Evolutionary conservation across 2,113 vertebrate genomes (phyloP), one percentile per base, ranked within the genome.

Genomic region (Eleginops maclovinus): DNA sequence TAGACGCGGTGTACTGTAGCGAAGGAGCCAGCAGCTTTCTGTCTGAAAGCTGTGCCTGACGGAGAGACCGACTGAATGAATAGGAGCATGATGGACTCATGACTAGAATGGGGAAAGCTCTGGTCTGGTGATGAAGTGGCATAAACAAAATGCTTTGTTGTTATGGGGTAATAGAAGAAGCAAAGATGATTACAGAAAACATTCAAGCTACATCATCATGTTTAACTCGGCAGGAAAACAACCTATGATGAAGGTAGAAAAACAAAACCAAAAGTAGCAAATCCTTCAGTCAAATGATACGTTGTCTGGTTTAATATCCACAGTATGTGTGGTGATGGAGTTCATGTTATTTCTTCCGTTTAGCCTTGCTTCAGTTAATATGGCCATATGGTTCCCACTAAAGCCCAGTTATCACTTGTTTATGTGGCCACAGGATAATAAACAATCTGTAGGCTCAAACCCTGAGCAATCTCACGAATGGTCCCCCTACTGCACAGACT

Each of bases 21-120:
- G 81, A 86, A 71, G 72, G 67, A 88, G 58, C 74, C 72, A 82
- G 87, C 65, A 77, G 49, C 70, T 76, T 51, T 79, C 53, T 71
- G 79, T 59, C 24, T 41, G 31, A 36, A 1, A 36, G 31, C 31
- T 36, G 59, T 70, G 84, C 73, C 72, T 62, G 65, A 74, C 53
- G 40, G 36, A 78, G 66, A 28, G 71, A 51, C 28, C 51, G 55
- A 66, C 22, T 68, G 46, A 54, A 64, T 83, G 74, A 61, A 76
- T 41, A 31, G 77, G 44, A 69, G 21, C 62, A 55, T 21, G 55
- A 68, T 74, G 80, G 61, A 56, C 75, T 55, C 50, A 21, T 71
- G 79, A 69, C 4, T 1, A 66, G 67, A 82, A 68, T 21, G 47
- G 56, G 40, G 81, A 85, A 83, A 62, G 43, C 65, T 71, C 74